Percentiles rank a stretch among this genome's conserved stretches.
phyloP scores from a whole-genome alignment of 2,888 invertebrate species.

The Phalangium opilio region DNA sequence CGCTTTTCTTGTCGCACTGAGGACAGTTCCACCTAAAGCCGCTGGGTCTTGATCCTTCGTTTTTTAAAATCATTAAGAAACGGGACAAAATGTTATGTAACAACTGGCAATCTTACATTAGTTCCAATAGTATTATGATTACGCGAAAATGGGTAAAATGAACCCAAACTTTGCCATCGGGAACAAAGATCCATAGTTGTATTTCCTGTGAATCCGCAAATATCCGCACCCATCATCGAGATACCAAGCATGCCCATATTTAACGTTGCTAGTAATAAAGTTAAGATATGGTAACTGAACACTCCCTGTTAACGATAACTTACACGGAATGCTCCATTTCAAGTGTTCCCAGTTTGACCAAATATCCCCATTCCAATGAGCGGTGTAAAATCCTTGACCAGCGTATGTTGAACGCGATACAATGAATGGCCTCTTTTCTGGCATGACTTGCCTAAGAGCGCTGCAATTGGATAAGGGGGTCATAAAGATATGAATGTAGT shows the following conservation, averaged over 20 bases:
- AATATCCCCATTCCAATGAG: slow-evolving; percentile 32
- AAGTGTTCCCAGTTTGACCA: slow-evolving; percentile 27
- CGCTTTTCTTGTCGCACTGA: slow-evolving; percentile 46
- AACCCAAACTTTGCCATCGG: slow-evolving; percentile 71
- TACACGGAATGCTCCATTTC: slow-evolving; percentile 24
- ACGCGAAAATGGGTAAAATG: slow-evolving; percentile 72
- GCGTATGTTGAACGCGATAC: slow-evolving; percentile 29
- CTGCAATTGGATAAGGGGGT: too few species aligned
- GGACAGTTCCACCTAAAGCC: slow-evolving; percentile 49
- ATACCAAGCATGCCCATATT: slow-evolving; percentile 36
- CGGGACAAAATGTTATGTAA: too few species aligned
- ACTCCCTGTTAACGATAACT: background rate
- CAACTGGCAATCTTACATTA: too few species aligned
- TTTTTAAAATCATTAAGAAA: too few species aligned
- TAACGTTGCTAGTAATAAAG: slow-evolving; percentile 28
- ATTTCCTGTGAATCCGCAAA: slow-evolving; percentile 65
- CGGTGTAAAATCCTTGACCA: slow-evolving; percentile 28
- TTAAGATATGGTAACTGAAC: too few species aligned
- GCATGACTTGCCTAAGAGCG: slow-evolving; percentile 30
- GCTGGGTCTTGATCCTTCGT: slow-evolving; percentile 74
- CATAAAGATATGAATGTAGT: too few species aligned
- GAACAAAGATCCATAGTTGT: slow-evolving; percentile 55
- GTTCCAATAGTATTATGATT: slow-evolving; percentile 49
- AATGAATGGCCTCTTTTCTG: slow-evolving; percentile 26
- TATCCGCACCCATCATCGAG: slow-evolving; percentile 47